These are phyloP conservation scores for Haemorhous mexicanus DNA, from an alignment of 2,113 vertebrate species.

Conservation along the genomic window DNA sequence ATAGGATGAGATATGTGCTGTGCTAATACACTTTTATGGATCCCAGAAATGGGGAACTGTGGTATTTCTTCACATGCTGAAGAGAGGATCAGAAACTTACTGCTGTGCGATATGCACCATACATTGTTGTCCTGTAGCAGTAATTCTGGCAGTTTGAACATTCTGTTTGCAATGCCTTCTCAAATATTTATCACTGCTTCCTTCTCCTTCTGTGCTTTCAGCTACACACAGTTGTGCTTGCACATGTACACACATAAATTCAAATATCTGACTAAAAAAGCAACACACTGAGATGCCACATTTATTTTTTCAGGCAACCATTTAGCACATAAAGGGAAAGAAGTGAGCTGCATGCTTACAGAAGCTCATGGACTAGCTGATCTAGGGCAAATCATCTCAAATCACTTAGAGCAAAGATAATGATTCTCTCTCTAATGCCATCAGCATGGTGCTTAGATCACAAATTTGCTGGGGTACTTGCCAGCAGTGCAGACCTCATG, in stretches of 20 bases:
- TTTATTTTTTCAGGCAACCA: not conserved
- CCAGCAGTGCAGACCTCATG: not conserved
- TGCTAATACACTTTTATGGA: not conserved
- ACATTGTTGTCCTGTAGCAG: not conserved
- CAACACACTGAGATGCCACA: not conserved
- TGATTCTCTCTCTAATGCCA: not conserved
- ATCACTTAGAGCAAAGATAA: not conserved
- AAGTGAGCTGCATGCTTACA: not conserved
- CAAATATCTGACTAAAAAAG: not conserved
- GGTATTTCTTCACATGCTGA: not conserved
- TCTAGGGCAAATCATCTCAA: not conserved
- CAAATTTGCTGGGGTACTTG: not conserved
- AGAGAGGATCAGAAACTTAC: not conserved
- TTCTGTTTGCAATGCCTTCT: not conserved
- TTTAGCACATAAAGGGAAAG: not conserved
- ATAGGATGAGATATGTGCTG: not conserved
- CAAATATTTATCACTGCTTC: not conserved
- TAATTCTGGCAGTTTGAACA: not conserved
- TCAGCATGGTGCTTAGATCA: not conserved
- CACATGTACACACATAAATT: not conserved
- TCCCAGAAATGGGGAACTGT: not conserved
- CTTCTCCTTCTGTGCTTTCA: accelerated
- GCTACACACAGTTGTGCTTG: not conserved
- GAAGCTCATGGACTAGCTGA: not conserved
- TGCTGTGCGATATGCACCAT: not conserved